Evolutionary conservation across 2,888 invertebrate genomes (phyloP).

Genomic region (Pterostichus madidus): DNA sequence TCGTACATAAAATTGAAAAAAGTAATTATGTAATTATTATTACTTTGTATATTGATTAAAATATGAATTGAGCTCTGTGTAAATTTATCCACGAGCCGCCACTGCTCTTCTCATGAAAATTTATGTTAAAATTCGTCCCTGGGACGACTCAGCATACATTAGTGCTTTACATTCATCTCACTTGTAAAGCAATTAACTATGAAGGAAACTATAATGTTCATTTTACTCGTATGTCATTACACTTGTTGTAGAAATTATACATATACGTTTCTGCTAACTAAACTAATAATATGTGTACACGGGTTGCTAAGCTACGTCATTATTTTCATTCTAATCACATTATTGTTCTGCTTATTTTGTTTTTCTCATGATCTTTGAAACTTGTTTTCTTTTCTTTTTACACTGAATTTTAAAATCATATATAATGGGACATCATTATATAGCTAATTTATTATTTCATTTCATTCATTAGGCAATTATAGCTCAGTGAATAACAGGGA

Average conservation of each 20-base stretch:
- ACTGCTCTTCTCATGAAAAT: conserved; percentile 33
- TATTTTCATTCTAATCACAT: neutral
- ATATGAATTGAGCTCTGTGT: too few species aligned
- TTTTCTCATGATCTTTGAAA: neutral
- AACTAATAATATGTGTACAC: neutral
- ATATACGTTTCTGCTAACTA: conserved; percentile 21
- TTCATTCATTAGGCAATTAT: too few species aligned
- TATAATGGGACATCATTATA: too few species aligned
- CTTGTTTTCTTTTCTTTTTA: neutral
- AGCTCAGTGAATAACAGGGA: too few species aligned
- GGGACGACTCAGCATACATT: conserved; percentile 6
- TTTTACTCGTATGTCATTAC: conserved; percentile 36
- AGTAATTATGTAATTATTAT: too few species aligned
- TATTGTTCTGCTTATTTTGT: neutral
- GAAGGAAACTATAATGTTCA: conserved; percentile 22
- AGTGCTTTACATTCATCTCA: conserved; percentile 12
- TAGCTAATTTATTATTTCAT: too few species aligned
- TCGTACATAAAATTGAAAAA: too few species aligned
- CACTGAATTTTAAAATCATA: too few species aligned
- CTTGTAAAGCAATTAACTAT: conserved; percentile 36
- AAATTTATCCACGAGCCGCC: too few species aligned
- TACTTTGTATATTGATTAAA: too few species aligned
- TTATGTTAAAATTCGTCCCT: conserved; percentile 26
- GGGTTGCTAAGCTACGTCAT: neutral
- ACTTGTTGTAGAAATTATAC: conserved; percentile 20